A percentile compares a stretch with the other conserved stretches of the same genome.
Evolutionary conservation across 2,113 vertebrate genomes (phyloP).

Genomic region (Hyla sarda): DNA sequence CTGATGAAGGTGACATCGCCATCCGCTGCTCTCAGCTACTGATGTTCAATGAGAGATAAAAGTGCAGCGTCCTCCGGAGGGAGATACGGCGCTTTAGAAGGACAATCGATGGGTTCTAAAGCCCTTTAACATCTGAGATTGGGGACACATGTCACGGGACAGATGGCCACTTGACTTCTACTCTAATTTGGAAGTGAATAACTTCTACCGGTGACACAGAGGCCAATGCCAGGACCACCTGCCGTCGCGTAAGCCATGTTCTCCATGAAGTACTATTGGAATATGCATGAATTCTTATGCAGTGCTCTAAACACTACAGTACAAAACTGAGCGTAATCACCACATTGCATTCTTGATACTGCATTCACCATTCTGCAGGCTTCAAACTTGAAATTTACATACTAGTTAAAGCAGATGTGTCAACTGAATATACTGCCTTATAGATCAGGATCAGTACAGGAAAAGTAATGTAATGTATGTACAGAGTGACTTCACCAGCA

Average conservation of each 20-base stretch:
- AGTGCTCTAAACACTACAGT: background rate
- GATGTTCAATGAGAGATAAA: background rate
- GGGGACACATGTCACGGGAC: constrained; percentile 47
- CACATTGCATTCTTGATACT: background rate
- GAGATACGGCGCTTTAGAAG: background rate
- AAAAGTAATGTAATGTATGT: too few species aligned
- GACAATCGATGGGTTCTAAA: constrained; percentile 29
- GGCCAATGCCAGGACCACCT: constrained; percentile 11
- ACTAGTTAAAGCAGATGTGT: background rate
- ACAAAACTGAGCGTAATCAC: background rate
- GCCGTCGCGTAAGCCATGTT: background rate
- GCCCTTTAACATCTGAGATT: constrained; percentile 42
- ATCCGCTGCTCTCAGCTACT: background rate
- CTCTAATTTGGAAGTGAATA: constrained; percentile 32
- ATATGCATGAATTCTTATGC: background rate
- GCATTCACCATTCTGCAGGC: background rate
- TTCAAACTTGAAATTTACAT: background rate
- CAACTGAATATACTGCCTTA: too few species aligned
- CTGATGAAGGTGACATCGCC: background rate
- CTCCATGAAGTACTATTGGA: background rate
- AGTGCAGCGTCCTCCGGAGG: background rate
- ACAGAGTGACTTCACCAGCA: too few species aligned
- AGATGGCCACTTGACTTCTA: constrained; percentile 40
- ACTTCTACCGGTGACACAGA: constrained; percentile 6
- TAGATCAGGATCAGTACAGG: too few species aligned